Evolutionary conservation across 2,797 vertebrate species (phyloP).

Genomic region (Percopsis omiscomaycus): DNA sequence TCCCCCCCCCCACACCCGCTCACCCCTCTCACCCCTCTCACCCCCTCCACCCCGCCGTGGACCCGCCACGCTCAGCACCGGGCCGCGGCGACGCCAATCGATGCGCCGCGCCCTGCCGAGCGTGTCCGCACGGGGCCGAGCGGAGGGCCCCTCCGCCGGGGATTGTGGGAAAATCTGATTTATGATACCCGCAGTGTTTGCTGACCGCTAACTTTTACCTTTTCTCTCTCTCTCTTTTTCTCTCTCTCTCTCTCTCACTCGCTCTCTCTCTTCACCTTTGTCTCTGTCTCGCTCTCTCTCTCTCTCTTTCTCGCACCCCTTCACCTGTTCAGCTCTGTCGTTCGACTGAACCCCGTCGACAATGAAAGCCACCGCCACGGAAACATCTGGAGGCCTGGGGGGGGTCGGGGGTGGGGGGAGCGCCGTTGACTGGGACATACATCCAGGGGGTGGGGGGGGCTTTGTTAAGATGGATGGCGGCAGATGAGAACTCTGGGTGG

Average conservation of each 20-base stretch:
- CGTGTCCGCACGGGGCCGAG: conserved; percentile 78
- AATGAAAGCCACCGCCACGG: neutral
- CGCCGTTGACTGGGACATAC: too few species aligned
- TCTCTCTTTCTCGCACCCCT: neutral
- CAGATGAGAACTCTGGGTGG: too few species aligned
- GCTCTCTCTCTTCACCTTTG: neutral
- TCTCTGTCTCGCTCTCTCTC: neutral
- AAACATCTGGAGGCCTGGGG: too few species aligned
- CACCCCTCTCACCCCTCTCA: conserved; percentile 53
- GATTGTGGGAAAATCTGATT: conserved; percentile 86
- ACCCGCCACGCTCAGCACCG: conserved; percentile 79
- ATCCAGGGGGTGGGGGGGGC: too few species aligned
- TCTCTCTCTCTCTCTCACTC: neutral
- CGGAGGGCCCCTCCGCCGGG: conserved; percentile 78
- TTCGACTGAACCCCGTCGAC: neutral
- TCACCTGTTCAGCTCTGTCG: neutral
- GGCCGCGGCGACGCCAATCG: conserved; percentile 78
- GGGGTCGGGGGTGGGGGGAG: too few species aligned
- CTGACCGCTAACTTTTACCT: conserved; percentile 62
- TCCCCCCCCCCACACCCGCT: conserved; percentile 43
- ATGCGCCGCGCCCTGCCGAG: conserved; percentile 81
- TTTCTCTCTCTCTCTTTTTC: neutral
- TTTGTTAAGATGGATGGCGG: too few species aligned
- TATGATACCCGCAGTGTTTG: conserved; percentile 79
- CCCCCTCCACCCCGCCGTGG: conserved; percentile 52